Evolutionary conservation across 2,113 vertebrate genomes (phyloP).

Genomic region (Abramis brama): DNA sequence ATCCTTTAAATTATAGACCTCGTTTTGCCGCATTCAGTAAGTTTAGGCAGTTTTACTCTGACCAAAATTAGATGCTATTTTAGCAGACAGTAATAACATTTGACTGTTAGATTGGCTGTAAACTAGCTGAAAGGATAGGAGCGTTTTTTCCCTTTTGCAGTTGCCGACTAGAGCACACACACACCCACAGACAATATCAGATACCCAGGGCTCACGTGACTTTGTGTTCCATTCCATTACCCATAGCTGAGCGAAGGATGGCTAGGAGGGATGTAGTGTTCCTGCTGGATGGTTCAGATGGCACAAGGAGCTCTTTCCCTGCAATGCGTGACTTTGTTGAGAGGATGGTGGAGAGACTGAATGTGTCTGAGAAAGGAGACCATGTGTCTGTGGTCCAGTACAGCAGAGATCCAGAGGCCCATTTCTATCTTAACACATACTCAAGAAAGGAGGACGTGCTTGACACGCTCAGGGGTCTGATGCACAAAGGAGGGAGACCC

Average conservation of each 20-base stretch:
- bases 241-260: slow-evolving; percentile 56
- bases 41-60: not conserved
- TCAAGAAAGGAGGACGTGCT: slow-evolving; percentile 21
- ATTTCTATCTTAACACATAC: slow-evolving; percentile 52
- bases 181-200: not conserved
- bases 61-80: not conserved
- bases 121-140: not conserved
- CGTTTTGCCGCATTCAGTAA: not conserved
- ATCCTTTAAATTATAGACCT: not conserved
- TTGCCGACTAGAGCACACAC: not conserved
- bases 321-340: slow-evolving; percentile 87
- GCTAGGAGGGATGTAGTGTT: slow-evolving; percentile 88
- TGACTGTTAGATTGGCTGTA: not conserved
- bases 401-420: slow-evolving; percentile 68
- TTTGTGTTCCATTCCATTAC: slow-evolving; percentile 58
- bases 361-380: slow-evolving; percentile 83
- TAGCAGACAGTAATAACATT: not conserved
- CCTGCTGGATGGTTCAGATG: slow-evolving; percentile 91
- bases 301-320: slow-evolving; percentile 74
- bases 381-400: slow-evolving; percentile 87
- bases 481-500: slow-evolving; percentile 63
- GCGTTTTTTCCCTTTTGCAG: not conserved
- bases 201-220: slow-evolving; percentile 2
- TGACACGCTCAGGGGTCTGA: slow-evolving; percentile 38
- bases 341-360: slow-evolving; percentile 82